Evolutionary conservation across 2,888 invertebrate species (phyloP), one percentile per base, ranked within the genome.

Genomic region (Dermolepida albohirtum): DNA sequence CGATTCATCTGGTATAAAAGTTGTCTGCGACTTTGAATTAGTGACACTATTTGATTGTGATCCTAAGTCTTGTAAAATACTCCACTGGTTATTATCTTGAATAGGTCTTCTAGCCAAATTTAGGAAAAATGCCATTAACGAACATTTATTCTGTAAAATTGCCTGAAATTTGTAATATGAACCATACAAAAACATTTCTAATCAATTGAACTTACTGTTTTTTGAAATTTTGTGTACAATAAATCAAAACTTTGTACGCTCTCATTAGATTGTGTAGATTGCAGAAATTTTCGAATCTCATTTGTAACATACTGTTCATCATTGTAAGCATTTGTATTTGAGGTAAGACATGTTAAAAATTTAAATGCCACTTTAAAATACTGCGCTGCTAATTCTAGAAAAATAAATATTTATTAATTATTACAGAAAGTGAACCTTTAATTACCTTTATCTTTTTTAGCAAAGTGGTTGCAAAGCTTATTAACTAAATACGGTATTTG

Each of bases 381-480:
- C 44, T 70, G 77, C 0, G 78, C 71, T 22, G 79, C 72, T 54
- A 78, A 29, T 34, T 64, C 81, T 81, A 67, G 52, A 78, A 76
- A 70, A 74, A 67, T 67, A 40, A 12, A 40, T 12, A 12, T 14
- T 22, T 12, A n/a, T 52, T 29, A 7, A 5, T 66, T 12, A 47
- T 52, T 47, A 16, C 10, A 39, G 12, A 55, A 29, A 27, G 14
- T 14, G 16, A 49, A 14, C 11, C 10, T 43, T 17, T n/a, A 11
- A 55, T 66, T 70, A 74, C 73, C 73, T 70, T 73, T 70, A 72
- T 81, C 78, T 66, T 80, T 76, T 68, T 76, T 77, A 6, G 82
- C 77, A 52, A 80, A 76, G 68, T 78, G 76, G 70, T 79, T 79
- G 73, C 82, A 83, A 54, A 83, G 75, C 71, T 81, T 79, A 62